Percentiles rank a stretch among this genome's conserved stretches.
Evolutionary conservation across 1,140 invertebrate genomes (phyloP).

Genomic region (Neotoxoptera formosana): DNA sequence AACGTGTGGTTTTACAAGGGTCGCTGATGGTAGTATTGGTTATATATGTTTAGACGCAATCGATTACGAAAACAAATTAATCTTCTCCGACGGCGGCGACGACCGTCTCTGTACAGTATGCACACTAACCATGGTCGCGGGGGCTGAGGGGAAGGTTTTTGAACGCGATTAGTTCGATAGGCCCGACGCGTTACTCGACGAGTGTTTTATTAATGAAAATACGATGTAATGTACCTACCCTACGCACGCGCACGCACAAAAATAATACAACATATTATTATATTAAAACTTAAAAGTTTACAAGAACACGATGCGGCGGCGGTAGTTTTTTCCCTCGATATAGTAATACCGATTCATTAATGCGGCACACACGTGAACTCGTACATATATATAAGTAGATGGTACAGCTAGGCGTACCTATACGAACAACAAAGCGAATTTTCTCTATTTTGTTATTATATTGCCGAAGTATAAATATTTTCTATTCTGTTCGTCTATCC

Average conservation of each 20-base stretch:
- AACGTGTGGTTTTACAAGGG: conserved; percentile 28
- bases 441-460: conserved; percentile 25
- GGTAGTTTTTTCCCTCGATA: not conserved
- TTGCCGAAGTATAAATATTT: not conserved
- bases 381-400: not conserved
- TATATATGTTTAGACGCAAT: not conserved
- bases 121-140: not conserved
- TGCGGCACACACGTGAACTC: not conserved
- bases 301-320: not conserved
- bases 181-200: not conserved
- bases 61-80: conserved; percentile 56
- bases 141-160: not conserved
- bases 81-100: conserved; percentile 5
- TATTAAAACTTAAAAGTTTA: not conserved
- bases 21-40: not conserved
- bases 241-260: not conserved
- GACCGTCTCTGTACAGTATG: conserved; percentile 3
- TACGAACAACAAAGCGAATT: conserved; percentile 31
- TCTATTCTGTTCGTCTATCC: not conserved
- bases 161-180: conserved; percentile 48
- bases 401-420: not conserved
- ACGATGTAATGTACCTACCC: not conserved
- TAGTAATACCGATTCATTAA: conserved; percentile 53
- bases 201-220: conserved; percentile 57
- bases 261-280: not conserved